Evolutionary conservation across 2,113 vertebrate species (phyloP).

Genomic region (Machaerirhynchus nigripectus): DNA sequence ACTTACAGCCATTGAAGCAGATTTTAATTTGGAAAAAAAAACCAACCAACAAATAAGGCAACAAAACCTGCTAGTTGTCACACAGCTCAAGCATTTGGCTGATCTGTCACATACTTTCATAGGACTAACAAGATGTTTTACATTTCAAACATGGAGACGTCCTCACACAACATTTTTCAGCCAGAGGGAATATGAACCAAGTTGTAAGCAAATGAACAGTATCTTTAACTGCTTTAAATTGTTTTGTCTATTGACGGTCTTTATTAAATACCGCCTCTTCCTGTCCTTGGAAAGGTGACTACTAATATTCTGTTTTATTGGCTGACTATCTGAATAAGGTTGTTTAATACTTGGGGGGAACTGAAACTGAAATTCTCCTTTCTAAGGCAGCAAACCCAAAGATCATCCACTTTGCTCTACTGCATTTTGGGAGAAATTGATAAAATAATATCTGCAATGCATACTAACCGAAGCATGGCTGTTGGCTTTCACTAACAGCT

Average conservation of each 20-base stretch:
- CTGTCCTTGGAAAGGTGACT: neutral
- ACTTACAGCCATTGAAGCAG: neutral
- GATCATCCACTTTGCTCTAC: neutral
- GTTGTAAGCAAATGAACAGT: neutral
- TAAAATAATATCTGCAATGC: neutral
- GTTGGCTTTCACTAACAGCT: neutral
- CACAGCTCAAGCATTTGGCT: neutral
- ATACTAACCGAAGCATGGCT: neutral
- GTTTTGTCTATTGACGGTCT: neutral
- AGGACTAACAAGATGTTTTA: conserved; percentile 12
- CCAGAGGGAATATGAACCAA: neutral
- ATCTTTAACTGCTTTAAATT: neutral
- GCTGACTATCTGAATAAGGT: neutral
- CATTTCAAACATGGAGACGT: neutral
- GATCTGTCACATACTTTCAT: neutral
- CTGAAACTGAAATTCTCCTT: neutral
- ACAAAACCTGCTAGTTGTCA: conserved; percentile 14
- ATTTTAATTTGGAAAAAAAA: neutral
- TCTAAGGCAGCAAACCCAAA: neutral
- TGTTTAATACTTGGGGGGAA: neutral
- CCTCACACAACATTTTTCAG: neutral
- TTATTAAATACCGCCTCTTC: neutral
- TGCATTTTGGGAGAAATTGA: neutral
- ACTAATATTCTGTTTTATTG: neutral
- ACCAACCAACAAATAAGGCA: neutral